A percentile compares a stretch with the other conserved stretches of the same genome.
Conservation (phyloP, 2,797 vertebrate species). For the Catharus ustulatus region DNA sequence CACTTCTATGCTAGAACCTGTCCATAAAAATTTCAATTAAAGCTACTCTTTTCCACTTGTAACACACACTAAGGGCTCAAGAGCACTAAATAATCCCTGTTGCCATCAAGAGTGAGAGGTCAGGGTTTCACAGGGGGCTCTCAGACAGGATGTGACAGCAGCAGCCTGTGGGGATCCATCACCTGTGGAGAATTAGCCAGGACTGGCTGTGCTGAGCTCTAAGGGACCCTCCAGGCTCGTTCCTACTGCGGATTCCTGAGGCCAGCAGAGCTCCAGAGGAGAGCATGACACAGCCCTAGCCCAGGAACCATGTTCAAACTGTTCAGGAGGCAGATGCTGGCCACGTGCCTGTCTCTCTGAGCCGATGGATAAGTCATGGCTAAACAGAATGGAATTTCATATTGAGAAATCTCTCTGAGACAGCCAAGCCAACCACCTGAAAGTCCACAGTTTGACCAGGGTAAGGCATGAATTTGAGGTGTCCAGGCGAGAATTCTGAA, state of each 20-base stretch:
- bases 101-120: not conserved
- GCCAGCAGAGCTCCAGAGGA: not conserved
- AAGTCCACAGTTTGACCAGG: not conserved
- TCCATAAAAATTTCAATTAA: not conserved
- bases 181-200: not conserved
- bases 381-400: not conserved
- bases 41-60: not conserved
- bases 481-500: not conserved
- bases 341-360: not conserved
- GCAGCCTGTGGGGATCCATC: not conserved
- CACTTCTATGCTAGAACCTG: not conserved
- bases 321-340: not conserved
- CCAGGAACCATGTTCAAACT: not conserved
- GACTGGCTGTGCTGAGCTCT: not conserved
- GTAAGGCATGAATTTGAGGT: not conserved
- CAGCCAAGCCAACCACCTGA: not conserved
- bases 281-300: not conserved
- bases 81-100: not conserved
- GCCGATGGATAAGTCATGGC: not conserved
- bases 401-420: not conserved
- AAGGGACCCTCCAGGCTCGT: not conserved
- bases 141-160: not conserved
- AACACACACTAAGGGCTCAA: not conserved
- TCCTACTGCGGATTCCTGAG: not conserved
- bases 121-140: not conserved